Evolutionary conservation across 2,797 vertebrate species (phyloP).

Genomic region (Oryzias dopingdopingensis): DNA sequence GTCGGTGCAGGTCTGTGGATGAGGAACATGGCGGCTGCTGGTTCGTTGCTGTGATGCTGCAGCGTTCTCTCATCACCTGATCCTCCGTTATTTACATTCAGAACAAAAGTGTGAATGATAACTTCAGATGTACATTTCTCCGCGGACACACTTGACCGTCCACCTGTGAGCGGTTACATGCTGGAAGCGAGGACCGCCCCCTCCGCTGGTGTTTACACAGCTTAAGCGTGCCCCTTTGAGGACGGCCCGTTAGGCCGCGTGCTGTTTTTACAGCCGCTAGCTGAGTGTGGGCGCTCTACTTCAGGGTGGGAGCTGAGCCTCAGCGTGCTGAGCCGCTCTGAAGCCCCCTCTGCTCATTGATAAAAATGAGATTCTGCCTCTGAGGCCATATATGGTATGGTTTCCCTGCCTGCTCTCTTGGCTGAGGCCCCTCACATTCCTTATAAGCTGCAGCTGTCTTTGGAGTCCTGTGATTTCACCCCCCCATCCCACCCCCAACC

Average conservation of each 20-base stretch:
- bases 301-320: slow-evolving; percentile 56
- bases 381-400: slow-evolving; percentile 96
- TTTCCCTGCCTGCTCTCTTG: slow-evolving; percentile 86
- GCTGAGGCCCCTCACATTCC: slow-evolving; percentile 94
- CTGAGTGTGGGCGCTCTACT: slow-evolving; percentile 24
- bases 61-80: no score
- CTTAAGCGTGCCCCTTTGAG: slow-evolving; percentile 42
- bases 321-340: slow-evolving; percentile 59
- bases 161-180: slow-evolving; percentile 32
- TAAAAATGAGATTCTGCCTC: slow-evolving; percentile 92
- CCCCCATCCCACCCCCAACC: slow-evolving; percentile 14
- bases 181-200: slow-evolving; percentile 27
- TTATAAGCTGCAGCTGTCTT: slow-evolving; percentile 98
- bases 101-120: neutral
- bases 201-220: slow-evolving; percentile 33
- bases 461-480: slow-evolving; percentile 72
- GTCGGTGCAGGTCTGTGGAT: slow-evolving; percentile 63
- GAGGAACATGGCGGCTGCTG: slow-evolving; percentile 42
- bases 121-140: slow-evolving; percentile 16
- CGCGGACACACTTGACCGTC: slow-evolving; percentile 18
- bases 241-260: slow-evolving; percentile 28
- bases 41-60: slow-evolving; percentile 1
- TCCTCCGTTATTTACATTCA: slow-evolving; percentile 51
- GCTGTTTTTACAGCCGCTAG: slow-evolving; percentile 39
- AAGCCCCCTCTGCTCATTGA: slow-evolving; percentile 84